A percentile compares a stretch with the other conserved stretches of the same genome.
These are phyloP conservation scores for Sebastes nivosus DNA, from an alignment of 2,797 vertebrate species.

Conservation along the genomic window DNA sequence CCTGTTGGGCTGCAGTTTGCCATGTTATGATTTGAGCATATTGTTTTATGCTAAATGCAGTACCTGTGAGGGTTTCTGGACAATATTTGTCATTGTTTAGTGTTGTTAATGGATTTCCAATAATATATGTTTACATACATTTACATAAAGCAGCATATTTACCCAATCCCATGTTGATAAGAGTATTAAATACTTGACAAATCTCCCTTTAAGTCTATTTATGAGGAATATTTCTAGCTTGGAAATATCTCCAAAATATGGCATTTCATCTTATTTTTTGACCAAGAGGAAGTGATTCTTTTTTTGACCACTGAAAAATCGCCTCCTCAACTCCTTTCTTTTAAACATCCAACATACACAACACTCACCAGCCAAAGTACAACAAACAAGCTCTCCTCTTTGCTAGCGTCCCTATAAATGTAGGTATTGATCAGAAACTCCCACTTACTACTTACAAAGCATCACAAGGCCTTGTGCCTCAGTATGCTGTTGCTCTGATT, in stretches of 20 bases:
- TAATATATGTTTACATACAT: too few relatives aligned
- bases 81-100: too few relatives aligned
- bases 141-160: too few relatives aligned
- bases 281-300: background rate
- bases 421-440: constrained; percentile 49
- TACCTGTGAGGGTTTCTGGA: too few relatives aligned
- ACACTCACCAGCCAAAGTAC: background rate
- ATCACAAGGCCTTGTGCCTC: constrained; percentile 17
- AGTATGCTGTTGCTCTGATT: constrained; percentile 38
- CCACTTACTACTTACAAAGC: constrained; percentile 40
- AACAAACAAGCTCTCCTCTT: constrained; percentile 25
- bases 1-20: too few relatives aligned
- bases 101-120: too few relatives aligned
- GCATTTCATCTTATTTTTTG: background rate
- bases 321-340: background rate
- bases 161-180: too few relatives aligned
- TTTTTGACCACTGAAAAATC: background rate
- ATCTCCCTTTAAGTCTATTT: background rate
- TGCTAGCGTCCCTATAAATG: constrained; percentile 33
- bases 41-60: too few relatives aligned
- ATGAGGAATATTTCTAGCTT: background rate
- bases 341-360: constrained; percentile 8
- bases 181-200: too few relatives aligned
- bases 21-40: too few relatives aligned
- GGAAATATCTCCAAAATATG: background rate